Base-by-base conservation (phyloP, 2,797 vertebrate genomes). In the Sebastes steindachneri region DNA sequence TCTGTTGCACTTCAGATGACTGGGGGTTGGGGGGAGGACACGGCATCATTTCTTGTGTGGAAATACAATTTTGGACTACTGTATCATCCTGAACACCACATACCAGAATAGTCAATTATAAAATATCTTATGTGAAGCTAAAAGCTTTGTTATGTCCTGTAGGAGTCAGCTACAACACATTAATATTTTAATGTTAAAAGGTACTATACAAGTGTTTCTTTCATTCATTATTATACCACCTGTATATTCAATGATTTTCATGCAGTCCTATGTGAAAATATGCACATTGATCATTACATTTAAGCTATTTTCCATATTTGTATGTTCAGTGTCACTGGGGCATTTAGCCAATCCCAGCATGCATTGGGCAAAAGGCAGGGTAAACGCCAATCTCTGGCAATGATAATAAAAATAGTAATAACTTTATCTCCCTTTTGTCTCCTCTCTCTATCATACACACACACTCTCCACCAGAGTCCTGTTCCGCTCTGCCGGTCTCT, bases 401-500 rank as follows among this genome's bases (percentile, higher is more conserved):
- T 60, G 10, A 70, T 67, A 26, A 51, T 10, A 31, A 59, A 57
- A 69, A 29, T 23, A 29, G 23, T 63, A 37, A 31, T 53, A 71
- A 53, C 21, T 33, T 54, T 8, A n/a, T 55, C 25, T 63, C 54
- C 12, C 21, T 11, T 54, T 37, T 70, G 11, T 68, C 12, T 37
- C 53, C 58, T 65, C 10, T 63, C 25, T 45, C 35, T 45, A 9
- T 60, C 35, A 3, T 48, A 15, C 35, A 55, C 19, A 59, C 41
- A 54, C 51, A 15, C 59, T 9, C 45, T 67, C n/a, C 57, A 37
- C 59, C 53, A 64, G 59, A 68, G 71, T 83, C 86, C 35, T 84
- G 84, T 85, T 91, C 83, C 33, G 70, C 86, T 87, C 79, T 79
- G 75, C 79, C 29, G 41, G 70, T 71, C 84, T 89, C 88, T 54